These are phyloP conservation scores for Xiphophorus maculatus DNA, from an alignment of 2,113 vertebrate species.

Conservation along the genomic window DNA sequence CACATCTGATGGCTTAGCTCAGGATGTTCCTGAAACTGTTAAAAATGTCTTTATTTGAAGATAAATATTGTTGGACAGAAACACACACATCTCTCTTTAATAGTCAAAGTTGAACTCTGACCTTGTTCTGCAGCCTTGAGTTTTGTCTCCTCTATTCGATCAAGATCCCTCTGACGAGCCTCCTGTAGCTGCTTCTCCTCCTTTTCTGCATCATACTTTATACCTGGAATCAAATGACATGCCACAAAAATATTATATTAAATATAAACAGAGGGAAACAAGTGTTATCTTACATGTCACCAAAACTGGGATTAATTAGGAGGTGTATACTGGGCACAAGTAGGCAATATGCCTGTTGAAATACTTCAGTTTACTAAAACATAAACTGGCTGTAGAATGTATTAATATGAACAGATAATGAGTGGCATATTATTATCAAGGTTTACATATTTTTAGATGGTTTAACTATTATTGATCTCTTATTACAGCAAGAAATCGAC, in stretches of 20 bases:
- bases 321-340: background rate
- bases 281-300: background rate
- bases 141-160: constrained; percentile 96
- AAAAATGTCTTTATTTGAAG: background rate
- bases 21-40: background rate
- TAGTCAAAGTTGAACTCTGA: constrained; percentile 61
- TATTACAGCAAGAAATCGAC: background rate
- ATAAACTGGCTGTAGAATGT: background rate
- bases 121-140: constrained; percentile 92
- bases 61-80: background rate
- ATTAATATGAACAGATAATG: background rate
- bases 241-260: background rate
- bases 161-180: constrained; percentile 90
- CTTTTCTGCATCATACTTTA: constrained; percentile 95
- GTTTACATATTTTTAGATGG: background rate
- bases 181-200: constrained; percentile 92
- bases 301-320: background rate
- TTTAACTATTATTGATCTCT: background rate
- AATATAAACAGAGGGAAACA: background rate
- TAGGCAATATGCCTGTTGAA: background rate
- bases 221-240: constrained; percentile 77
- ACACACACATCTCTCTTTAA: background rate
- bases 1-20: background rate
- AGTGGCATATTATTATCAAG: background rate
- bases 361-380: background rate